Conservation (phyloP, 2,888 invertebrate species). For the Agrilus mali region DNA sequence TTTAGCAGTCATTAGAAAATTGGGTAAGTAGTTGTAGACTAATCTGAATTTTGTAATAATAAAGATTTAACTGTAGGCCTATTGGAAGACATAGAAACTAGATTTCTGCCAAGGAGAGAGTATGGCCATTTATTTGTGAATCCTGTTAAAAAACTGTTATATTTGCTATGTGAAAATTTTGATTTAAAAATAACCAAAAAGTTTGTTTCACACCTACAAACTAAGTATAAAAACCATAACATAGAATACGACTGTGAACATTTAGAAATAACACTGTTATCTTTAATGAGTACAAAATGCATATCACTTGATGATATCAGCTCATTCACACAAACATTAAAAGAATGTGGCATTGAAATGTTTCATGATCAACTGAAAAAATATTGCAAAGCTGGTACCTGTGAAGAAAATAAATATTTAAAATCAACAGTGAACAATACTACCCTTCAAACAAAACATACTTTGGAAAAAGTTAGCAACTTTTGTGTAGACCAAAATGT, state of each 20-base stretch:
- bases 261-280: slow-evolving; percentile 26
- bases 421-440: no score
- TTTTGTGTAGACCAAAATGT: no score
- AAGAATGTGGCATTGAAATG: slow-evolving; percentile 19
- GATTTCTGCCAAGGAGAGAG: slow-evolving; percentile 17
- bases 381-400: not conserved
- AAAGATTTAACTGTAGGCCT: slow-evolving; percentile 15
- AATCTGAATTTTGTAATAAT: not conserved
- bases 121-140: slow-evolving; percentile 28
- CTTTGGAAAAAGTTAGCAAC: no score
- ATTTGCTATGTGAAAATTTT: slow-evolving; percentile 34
- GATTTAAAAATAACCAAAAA: slow-evolving; percentile 19
- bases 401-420: no score
- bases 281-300: slow-evolving; percentile 22
- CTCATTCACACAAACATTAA: slow-evolving; percentile 20
- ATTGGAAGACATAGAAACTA: slow-evolving; percentile 11
- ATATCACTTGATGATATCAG: slow-evolving; percentile 17
- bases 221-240: no score
- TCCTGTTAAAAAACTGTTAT: slow-evolving; percentile 34
- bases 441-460: no score
- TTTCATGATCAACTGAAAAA: slow-evolving; percentile 12
- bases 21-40: slow-evolving; percentile 26
- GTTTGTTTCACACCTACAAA: slow-evolving; percentile 8
- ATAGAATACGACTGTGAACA: slow-evolving; percentile 7
- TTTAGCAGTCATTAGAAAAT: slow-evolving; percentile 27